Conservation (phyloP, 2,888 invertebrate genomes). For the Xanthostigma xanthostigma region DNA sequence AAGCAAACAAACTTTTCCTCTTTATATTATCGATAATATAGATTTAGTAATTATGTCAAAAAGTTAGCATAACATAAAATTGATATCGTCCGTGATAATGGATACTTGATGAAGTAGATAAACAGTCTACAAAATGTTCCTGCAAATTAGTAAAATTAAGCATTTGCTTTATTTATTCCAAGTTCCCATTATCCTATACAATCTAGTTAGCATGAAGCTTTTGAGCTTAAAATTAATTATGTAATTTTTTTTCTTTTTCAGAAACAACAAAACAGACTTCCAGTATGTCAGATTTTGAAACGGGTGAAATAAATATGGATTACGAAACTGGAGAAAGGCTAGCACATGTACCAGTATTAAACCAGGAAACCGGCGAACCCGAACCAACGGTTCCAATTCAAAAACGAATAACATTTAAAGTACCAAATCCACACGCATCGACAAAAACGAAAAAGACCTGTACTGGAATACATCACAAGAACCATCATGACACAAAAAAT, state of each 20-base stretch:
- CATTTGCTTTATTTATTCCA: too few species aligned
- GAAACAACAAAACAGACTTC: not conserved
- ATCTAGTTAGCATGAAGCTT: too few species aligned
- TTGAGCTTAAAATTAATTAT: not conserved
- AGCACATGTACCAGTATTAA: slow-evolving; percentile 24
- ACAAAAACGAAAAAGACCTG: slow-evolving; percentile 4
- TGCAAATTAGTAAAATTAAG: too few species aligned
- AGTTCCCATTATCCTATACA: too few species aligned
- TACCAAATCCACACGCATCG: slow-evolving; percentile 14
- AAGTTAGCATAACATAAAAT: too few species aligned
- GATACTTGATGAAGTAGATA: too few species aligned
- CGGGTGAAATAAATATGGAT: slow-evolving; percentile 24
- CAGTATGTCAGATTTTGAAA: slow-evolving; percentile 13
- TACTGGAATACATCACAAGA: not conserved
- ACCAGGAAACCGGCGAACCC: slow-evolving; percentile 38
- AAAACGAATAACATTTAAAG: slow-evolving; percentile 27
- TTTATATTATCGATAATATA: too few species aligned
- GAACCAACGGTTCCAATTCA: slow-evolving; percentile 20
- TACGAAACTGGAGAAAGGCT: slow-evolving; percentile 38
- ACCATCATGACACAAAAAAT: not conserved
- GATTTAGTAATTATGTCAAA: too few species aligned
- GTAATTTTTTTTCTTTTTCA: not conserved
- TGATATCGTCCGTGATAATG: too few species aligned
- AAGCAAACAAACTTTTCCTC: too few species aligned
- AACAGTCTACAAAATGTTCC: too few species aligned